Evolutionary conservation across 1,140 invertebrate genomes (phyloP).

Genomic region (Diorhabda sublineata): DNA sequence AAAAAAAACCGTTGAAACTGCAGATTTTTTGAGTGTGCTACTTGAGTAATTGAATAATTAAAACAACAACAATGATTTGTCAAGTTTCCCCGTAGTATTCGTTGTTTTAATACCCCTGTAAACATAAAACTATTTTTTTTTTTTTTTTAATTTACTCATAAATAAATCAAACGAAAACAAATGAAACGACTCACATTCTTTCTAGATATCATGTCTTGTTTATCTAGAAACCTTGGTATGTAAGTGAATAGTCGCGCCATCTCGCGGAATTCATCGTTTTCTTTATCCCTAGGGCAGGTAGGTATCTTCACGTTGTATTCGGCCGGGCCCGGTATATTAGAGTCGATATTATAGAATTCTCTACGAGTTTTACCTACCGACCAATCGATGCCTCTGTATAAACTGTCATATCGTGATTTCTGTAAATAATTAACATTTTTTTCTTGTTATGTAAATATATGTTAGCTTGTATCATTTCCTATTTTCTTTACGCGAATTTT

Average conservation of each 20-base stretch:
- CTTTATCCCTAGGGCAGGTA: conserved; percentile 10
- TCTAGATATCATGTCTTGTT: conserved; percentile 18
- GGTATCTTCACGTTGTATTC: conserved; percentile 21
- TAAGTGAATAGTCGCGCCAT: conserved; percentile 28
- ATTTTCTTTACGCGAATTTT: too few relatives aligned
- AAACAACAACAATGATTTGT: too few relatives aligned
- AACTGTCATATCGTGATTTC: conserved; percentile 4
- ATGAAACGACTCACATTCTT: conserved; percentile 18
- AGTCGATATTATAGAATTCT: conserved; percentile 7
- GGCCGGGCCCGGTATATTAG: conserved; percentile 21
- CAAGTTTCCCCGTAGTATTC: too few relatives aligned
- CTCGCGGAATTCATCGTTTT: conserved; percentile 27
- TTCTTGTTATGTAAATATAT: too few relatives aligned
- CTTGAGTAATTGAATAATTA: too few relatives aligned
- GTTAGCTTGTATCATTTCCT: too few relatives aligned
- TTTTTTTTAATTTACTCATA: not conserved
- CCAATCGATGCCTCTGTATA: conserved; percentile 26
- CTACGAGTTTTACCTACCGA: conserved; percentile 11
- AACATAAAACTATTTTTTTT: too few relatives aligned
- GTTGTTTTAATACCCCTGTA: too few relatives aligned
- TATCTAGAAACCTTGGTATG: conserved; percentile 24
- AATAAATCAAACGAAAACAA: not conserved
- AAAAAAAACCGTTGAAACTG: too few relatives aligned
- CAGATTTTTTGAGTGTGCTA: too few relatives aligned
- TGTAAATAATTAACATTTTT: conserved; percentile 9